Evolutionary conservation across 2,797 vertebrate species (phyloP), one percentile per base, ranked within the genome.

Genomic region (Xiphophorus birchmanni): DNA sequence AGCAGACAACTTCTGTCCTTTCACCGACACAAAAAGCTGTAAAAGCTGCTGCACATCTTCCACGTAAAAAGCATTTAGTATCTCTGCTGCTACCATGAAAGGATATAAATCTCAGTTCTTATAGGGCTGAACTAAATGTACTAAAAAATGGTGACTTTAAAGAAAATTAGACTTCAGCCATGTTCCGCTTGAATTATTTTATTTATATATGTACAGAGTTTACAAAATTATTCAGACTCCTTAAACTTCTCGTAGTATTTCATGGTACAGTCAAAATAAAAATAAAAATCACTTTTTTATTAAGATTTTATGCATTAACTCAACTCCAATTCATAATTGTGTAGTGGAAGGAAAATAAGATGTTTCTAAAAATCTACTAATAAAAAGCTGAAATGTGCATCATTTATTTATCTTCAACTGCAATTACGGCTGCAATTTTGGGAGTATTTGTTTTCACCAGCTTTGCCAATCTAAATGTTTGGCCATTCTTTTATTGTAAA

Each of bases 1-100:
- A 63, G 50, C 69, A 40, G 80, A 72, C 35, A 13, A 76, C 86
- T 47, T 83, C 76, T 76, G 76, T 74, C 80, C 82, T 76, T 85
- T 88, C 73, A 78, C 75, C 84, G 56, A 71, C 76, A 44, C 78
- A 75, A 77, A 60, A 86, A 58, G n/a, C 77, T 81, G 84, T 21
- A 83, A 78, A 83, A 84, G 40, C 83, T 67, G 37, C 54, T 77
- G 40, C 50, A 56, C 37, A 67, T 75, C 26, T 45, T 54, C 73
- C 58, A 69, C 42, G 18, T 71, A 54, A 37, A 23, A 40, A 73
- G 40, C 40, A 44, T 71, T 75, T 65, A 48, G 35, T n/a, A 48
- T 44, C 47, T 75, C 47, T 18, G 5, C 21, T 4, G 0, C 37
- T n/a, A 23, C 2, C 21, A 42, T 48, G 11, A 67, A 76, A 72